These are phyloP conservation scores for Neoascia interrupta DNA, from an alignment of 2,888 invertebrate genomes.

Conservation along the genomic window DNA sequence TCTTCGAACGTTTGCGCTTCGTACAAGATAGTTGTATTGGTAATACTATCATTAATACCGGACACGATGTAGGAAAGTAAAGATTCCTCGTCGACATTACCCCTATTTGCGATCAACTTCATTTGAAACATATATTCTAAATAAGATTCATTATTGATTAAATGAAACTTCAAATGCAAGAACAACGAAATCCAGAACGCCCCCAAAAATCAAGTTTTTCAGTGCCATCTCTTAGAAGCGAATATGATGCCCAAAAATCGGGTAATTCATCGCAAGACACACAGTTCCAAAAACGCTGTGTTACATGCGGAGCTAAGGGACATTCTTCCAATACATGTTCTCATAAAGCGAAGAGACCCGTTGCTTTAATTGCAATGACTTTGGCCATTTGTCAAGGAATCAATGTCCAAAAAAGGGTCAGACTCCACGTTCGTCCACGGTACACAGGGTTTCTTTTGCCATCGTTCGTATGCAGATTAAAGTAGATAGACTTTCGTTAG, in stretches of 20 bases:
- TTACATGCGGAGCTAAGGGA: neutral
- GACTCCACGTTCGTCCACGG: neutral
- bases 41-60: neutral
- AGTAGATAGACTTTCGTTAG: neutral
- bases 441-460: neutral
- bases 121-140: neutral
- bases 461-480: neutral
- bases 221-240: neutral
- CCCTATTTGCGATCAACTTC: neutral
- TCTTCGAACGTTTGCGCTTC: neutral
- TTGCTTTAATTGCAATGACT: neutral
- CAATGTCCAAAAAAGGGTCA: neutral
- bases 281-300: neutral
- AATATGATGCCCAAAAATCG: neutral
- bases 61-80: neutral
- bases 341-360: neutral
- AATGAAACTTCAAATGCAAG: slow-evolving; percentile 1
- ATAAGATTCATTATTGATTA: neutral
- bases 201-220: neutral
- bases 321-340: neutral
- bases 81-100: neutral
- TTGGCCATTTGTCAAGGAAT: neutral
- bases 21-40: neutral
- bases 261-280: neutral
- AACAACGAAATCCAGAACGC: neutral